Base-by-base conservation (phyloP, 2,888 invertebrate genomes). In the Yponomeuta sedellus region DNA sequence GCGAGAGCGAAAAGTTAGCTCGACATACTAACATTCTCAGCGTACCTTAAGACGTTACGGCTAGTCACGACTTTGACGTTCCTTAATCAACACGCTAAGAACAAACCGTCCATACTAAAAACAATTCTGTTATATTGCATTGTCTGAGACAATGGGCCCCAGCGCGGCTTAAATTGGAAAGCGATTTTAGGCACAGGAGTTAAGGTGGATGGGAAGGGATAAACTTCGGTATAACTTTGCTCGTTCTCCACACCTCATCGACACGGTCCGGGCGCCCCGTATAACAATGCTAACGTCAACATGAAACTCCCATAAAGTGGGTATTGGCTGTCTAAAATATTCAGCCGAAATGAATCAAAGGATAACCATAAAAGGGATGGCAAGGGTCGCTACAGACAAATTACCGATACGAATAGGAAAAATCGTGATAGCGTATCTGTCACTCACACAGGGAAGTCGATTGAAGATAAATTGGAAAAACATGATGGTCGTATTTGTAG, bases 221-320 rank as follows among this genome's bases (percentile, higher is more conserved):
- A 74, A 79, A 78, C 81, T 80, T 88, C 87, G 88, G 86, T 86
- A 88, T 84, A 88, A 89, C 83, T 89, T 88, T 78, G 79, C 82
- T 83, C 85, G 80, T 86, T 84, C 81, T 78, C 80, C 81, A 80
- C 82, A 85, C 85, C 83, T 86, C 82, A 80, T 74, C 76, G 77
- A 52, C 44, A 16, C 44, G 44, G 44, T 52, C 44, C 16, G 44
- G 16, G 44, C 44, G 74, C 78, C 81, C 85, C 85, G 82, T 80
- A 84, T 85, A 83, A 85, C 82, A 83, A 81, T 78, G 76, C 77
- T 75, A 73, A 74, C 72, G 78, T 76, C 75, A 77, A 80, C 78
- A 80, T 74, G 74, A 77, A 85, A 79, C 77, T 83, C 76, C 74
- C 76, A 78, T 78, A 81, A 81, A 74, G 77, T 74, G 73, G 73